Evolutionary conservation across 2,888 invertebrate genomes (phyloP).

Genomic region (Selenia dentaria): DNA sequence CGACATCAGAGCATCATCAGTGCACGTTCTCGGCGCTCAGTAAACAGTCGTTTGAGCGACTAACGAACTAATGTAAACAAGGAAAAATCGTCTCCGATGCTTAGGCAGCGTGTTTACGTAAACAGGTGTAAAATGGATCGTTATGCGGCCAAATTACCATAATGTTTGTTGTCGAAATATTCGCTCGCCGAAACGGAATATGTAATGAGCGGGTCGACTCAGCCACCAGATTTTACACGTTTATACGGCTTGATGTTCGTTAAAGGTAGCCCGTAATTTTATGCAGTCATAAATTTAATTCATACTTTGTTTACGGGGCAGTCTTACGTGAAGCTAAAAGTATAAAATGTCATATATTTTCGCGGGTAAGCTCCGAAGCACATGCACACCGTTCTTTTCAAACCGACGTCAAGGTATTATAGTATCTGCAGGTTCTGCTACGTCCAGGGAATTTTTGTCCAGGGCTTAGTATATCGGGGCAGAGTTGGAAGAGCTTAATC

Average conservation of each 20-base stretch:
- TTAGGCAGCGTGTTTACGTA: constrained; percentile 72
- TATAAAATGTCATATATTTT: constrained; percentile 27
- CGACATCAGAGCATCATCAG: constrained; percentile 44
- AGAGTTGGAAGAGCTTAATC: constrained; percentile 19
- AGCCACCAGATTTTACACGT: constrained; percentile 64
- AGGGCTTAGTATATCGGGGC: constrained; percentile 14
- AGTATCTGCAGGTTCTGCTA: constrained; percentile 19
- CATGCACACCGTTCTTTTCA: constrained; percentile 11
- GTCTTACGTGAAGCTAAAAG: constrained; percentile 36
- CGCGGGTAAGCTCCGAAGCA: constrained; percentile 11
- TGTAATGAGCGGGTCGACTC: constrained; percentile 68
- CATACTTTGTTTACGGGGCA: constrained; percentile 52
- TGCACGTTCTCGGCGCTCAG: constrained; percentile 37
- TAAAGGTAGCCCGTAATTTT: constrained; percentile 66
- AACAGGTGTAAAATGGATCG: constrained; percentile 80
- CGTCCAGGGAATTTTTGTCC: constrained; percentile 22
- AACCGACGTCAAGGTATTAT: constrained; percentile 13
- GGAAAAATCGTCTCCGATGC: constrained; percentile 65
- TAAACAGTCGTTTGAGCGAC: constrained; percentile 42
- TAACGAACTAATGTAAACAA: constrained; percentile 46
- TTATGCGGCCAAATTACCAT: constrained; percentile 76
- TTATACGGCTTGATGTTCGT: constrained; percentile 63
- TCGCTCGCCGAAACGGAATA: constrained; percentile 72
- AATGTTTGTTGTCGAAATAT: constrained; percentile 81
- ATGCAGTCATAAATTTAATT: constrained; percentile 65